These are phyloP conservation scores for Caranx melampygus DNA, from an alignment of 2,113 vertebrate genomes.

Conservation along the genomic window DNA sequence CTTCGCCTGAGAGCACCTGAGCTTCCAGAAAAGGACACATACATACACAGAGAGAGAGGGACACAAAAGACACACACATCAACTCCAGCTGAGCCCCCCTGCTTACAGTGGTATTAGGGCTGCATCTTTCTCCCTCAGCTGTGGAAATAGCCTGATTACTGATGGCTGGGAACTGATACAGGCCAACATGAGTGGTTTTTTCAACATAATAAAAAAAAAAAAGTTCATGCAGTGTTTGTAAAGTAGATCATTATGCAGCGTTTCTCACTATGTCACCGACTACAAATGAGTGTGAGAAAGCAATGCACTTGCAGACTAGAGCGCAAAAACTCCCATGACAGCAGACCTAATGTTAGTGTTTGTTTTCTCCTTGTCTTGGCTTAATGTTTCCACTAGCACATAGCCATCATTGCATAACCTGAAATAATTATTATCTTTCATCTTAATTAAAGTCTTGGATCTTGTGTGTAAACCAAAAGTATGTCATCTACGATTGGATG, in stretches of 20 bases:
- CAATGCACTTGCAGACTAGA: not conserved
- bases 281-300: not conserved
- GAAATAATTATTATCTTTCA: constrained; percentile 14
- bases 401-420: constrained; percentile 12
- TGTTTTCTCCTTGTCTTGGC: not conserved
- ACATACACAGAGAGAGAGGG: constrained; percentile 17
- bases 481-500: constrained; percentile 2
- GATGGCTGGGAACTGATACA: constrained; percentile 51
- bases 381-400: not conserved
- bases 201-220: not conserved
- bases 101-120: constrained; percentile 62
- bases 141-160: constrained; percentile 66
- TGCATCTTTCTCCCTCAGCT: constrained; percentile 57
- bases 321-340: not conserved
- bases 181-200: constrained; percentile 25
- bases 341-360: not conserved
- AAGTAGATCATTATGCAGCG: not conserved
- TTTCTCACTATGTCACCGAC: not conserved
- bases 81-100: constrained; percentile 67
- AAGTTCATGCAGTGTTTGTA: constrained; percentile 16
- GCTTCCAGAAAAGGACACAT: constrained; percentile 57
- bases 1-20: constrained; percentile 72
- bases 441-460: constrained; percentile 39
- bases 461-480: constrained; percentile 12
- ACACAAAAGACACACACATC: constrained; percentile 30